Percentiles rank a stretch among this genome's conserved stretches.
These are phyloP conservation scores for Dynastes maya DNA, from an alignment of 2,888 invertebrate genomes.

Conservation along the genomic window DNA sequence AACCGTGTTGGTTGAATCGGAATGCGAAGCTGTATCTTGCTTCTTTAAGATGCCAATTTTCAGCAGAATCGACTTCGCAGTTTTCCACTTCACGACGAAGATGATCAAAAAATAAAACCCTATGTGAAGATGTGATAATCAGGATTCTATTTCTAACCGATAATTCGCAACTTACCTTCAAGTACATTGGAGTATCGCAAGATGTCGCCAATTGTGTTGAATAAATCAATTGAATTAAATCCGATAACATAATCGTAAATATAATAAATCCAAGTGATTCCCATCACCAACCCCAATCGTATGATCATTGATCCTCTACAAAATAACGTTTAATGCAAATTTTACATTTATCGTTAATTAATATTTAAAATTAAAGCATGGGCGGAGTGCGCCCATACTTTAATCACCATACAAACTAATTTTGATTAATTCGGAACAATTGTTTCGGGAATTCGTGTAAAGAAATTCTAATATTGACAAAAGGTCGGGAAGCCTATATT, in stretches of 20 bases:
- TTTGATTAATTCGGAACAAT: no score
- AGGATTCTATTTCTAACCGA: neutral
- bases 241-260: slow-evolving; percentile 22
- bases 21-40: neutral
- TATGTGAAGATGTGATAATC: neutral
- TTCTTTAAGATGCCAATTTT: neutral
- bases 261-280: slow-evolving; percentile 35
- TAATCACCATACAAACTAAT: no score
- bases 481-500: no score
- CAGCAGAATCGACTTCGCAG: neutral
- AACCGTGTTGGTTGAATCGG: neutral
- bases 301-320: slow-evolving; percentile 2
- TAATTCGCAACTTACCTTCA: slow-evolving; percentile 3
- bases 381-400: no score
- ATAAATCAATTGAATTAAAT: neutral
- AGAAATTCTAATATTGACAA: no score
- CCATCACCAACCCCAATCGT: slow-evolving; percentile 21
- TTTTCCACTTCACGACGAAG: slow-evolving; percentile 28
- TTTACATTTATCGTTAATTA: neutral
- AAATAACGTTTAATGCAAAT: neutral
- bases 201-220: slow-evolving; percentile 1
- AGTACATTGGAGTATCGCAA: slow-evolving; percentile 3
- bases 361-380: neutral
- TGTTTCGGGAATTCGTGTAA: no score
- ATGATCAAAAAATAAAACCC: slow-evolving; percentile 32